Evolutionary conservation across 2,888 invertebrate species (phyloP), one percentile per base, ranked within the genome.

Genomic region (Chrysomela aeneicollis): DNA sequence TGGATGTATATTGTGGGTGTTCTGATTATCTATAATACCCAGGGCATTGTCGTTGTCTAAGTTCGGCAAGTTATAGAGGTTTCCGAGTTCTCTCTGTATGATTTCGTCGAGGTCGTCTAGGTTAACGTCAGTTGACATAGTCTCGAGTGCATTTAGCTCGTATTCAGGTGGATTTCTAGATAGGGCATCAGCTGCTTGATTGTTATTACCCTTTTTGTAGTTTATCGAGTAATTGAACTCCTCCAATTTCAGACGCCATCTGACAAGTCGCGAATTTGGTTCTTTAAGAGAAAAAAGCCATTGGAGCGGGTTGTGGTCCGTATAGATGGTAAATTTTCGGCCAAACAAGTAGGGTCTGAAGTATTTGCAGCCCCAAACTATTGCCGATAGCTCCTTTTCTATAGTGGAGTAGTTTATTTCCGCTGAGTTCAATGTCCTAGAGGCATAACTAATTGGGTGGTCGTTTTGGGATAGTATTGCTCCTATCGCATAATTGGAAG

Each of bases 271-370:
- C n/a, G n/a, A n/a, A n/a, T n/a, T n/a, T n/a, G n/a, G n/a, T n/a
- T n/a, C n/a, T n/a, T n/a, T n/a, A 5, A 71, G 19, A 2, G 61
- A 64, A 49, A 64, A 66, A 6, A 72, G 26, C 72, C 73, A 73
- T 47, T 71, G 62, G 19, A 74, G 52, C 1, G 70, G 70, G 60
- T 67, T 69, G 26, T 74, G 74, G 35, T 73, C 71, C 0, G 67
- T 71, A 49, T 64, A 49, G 1, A 59, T 59, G 0, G n/a, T 32
- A 12, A 59, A 63, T 53, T 59, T 63, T 10, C 15, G 22, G 1
- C 47, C 59, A 17, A 58, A 51, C 12, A 52, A 21, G 22, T 63
- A 63, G 6, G 42, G 63, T 9, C 63, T 3, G 10, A 51, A 63
- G 15, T 32, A 17, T 26, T 59, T 63, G 12, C 59, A 59, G 0